Base-by-base conservation (phyloP, 2,797 vertebrate genomes). In the Alcedo atthis region DNA sequence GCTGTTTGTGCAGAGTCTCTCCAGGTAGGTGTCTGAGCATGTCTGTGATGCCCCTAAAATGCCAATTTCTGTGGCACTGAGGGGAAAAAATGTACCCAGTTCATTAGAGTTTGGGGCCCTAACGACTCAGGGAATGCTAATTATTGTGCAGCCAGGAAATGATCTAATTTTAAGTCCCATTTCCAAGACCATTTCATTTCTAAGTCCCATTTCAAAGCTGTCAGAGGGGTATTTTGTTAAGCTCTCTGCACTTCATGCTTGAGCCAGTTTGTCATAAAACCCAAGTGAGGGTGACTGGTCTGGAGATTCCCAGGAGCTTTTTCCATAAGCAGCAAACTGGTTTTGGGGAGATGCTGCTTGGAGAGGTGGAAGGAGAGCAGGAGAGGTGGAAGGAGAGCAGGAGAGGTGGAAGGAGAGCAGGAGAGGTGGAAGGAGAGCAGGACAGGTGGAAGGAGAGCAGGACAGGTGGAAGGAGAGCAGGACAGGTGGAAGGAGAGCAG, bases 121-220 rank as follows among this genome's bases (percentile, higher is more conserved):
- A 40, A 45, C 4, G 40, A 45, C 42, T 40, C 28, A 24, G 18
- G 16, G 49, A 76, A 77, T 46, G 67, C 25, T 69, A 63, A 81
- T 74, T 78, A 55, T 32, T 81, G 37, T 80, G 81, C 79, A 80
- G 81, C 78, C 57, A 85, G 81, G 79, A 90, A 93, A 94, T 35
- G 32, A 54, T 74, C 57, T 87, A 22, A 48, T 85, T 62, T 45
- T 62, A 91, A 89, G 37, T 78, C 62, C 82, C 83, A 58, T 87
- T 85, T 87, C 80, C 45, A 93, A 81, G 80, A 37, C 37, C 37
- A 37, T 37, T 14, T 37, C 37, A 37, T 37, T 85, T 62, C 46
- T 62, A 92, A 89, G 37, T 78, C 64, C 82, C 83, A 58, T 87
- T 83, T 87, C 80, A 93, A 81, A 78, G 12, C n/a, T 82, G 78